Conservation (phyloP, 1,140 invertebrate species). For the Gonatopus flavifemur region DNA sequence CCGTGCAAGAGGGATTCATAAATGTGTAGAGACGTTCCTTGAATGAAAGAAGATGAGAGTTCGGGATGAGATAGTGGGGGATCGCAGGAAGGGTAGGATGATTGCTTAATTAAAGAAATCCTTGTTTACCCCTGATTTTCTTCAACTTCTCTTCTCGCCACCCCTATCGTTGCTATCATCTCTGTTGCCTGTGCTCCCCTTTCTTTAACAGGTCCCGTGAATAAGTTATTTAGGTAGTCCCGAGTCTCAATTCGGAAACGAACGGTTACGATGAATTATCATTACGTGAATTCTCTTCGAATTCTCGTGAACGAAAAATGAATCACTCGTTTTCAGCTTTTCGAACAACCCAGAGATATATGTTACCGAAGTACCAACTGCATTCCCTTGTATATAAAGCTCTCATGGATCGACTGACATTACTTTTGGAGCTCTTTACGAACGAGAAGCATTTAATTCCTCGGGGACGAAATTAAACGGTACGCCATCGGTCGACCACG, state of each 20-base stretch:
- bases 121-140: conserved; percentile 20
- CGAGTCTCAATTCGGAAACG: conserved; percentile 18
- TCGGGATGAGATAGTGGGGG: no score
- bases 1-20: no score
- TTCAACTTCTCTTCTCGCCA: neutral
- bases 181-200: conserved; percentile 4
- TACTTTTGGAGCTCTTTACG: conserved; percentile 11
- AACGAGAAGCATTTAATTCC: conserved; percentile 24
- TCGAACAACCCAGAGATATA: neutral
- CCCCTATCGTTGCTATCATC: no score
- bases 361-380: neutral
- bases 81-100: conserved; percentile 6
- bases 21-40: no score
- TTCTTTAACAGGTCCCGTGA: conserved; percentile 20
- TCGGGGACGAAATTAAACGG: conserved; percentile 25
- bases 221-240: conserved; percentile 21
- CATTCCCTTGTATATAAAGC: neutral
- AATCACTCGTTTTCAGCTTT: neutral
- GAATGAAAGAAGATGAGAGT: no score
- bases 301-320: neutral
- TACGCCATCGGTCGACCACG: conserved; percentile 16
- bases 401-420: neutral
- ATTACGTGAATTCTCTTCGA: neutral
- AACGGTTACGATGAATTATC: conserved; percentile 2
- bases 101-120: conserved; percentile 32